Conservation (phyloP, 2,888 invertebrate species). For the Rhagonycha fulva region DNA sequence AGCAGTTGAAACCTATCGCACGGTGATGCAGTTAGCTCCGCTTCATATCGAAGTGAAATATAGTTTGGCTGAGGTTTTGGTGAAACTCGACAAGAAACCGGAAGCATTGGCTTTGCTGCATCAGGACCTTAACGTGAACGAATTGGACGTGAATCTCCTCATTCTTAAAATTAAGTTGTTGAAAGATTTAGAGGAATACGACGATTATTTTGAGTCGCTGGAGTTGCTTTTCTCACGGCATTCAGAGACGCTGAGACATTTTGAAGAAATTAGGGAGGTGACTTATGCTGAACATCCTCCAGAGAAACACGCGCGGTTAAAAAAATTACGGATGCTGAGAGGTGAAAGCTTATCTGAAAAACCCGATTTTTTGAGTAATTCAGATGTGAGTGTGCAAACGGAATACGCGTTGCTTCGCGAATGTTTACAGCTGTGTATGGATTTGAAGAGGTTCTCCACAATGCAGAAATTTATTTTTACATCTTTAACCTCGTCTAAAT, state of each 20-base stretch:
- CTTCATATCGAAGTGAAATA: constrained; percentile 84
- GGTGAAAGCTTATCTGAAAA: constrained; percentile 64
- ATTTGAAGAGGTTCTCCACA: constrained; percentile 64
- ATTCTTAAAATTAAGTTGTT: constrained; percentile 79
- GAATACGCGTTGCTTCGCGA: constrained; percentile 74
- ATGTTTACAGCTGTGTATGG: constrained; percentile 66
- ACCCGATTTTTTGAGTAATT: constrained; percentile 61
- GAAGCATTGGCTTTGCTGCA: constrained; percentile 80
- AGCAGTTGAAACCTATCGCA: constrained; percentile 77
- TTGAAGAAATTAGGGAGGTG: constrained; percentile 59
- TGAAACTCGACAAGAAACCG: constrained; percentile 72
- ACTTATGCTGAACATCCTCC: constrained; percentile 57
- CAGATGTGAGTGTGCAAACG: constrained; percentile 57
- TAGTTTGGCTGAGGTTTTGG: constrained; percentile 70
- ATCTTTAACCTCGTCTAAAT: constrained; percentile 73
- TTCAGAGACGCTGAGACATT: constrained; percentile 66
- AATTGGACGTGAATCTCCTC: constrained; percentile 75
- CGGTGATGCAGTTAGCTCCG: constrained; percentile 82
- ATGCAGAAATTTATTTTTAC: constrained; percentile 79
- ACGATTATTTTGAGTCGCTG: constrained; percentile 75
- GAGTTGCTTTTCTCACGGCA: constrained; percentile 77
- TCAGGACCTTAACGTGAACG: constrained; percentile 68
- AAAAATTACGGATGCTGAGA: constrained; percentile 59
- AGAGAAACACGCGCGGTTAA: constrained; percentile 56
- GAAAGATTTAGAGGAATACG: constrained; percentile 65